Percentiles rank a stretch among this genome's conserved stretches.
Conservation (phyloP, 2,113 vertebrate species). For the Gavialis gangeticus region DNA sequence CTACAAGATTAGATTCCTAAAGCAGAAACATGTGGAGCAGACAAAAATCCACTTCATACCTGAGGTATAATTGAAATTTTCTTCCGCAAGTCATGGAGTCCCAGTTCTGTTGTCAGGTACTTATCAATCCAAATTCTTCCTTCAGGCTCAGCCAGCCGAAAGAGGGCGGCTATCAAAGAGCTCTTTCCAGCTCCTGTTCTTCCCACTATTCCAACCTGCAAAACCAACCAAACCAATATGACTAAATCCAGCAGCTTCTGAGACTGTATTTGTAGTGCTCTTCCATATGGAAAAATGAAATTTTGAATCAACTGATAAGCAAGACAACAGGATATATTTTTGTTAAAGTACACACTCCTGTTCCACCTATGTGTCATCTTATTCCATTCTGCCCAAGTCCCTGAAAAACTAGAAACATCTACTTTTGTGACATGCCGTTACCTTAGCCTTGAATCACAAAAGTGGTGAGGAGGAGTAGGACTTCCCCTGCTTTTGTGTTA, state of each 20-base stretch:
- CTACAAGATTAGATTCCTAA: background rate
- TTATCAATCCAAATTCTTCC: conserved; percentile 94
- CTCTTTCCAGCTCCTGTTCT: conserved; percentile 96
- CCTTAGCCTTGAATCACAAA: too few species aligned
- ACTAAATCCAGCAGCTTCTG: conserved; percentile 17
- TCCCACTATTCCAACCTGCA: conserved; percentile 93
- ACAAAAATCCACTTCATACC: conserved; percentile 74
- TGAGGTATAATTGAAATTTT: conserved; percentile 99
- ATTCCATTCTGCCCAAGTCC: too few species aligned
- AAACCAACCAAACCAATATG: background rate
- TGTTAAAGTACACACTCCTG: background rate
- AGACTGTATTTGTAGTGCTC: background rate
- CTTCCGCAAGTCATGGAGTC: conserved; percentile 92
- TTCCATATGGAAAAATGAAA: background rate
- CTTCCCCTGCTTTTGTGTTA: too few species aligned
- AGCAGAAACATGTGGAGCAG: background rate
- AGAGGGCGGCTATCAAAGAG: conserved; percentile 93
- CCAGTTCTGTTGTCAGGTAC: conserved; percentile 89
- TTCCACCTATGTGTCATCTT: too few species aligned
- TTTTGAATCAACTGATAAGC: background rate
- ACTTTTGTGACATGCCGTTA: too few species aligned
- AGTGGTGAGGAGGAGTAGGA: too few species aligned
- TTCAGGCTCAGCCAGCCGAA: conserved; percentile 92
- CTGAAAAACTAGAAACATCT: too few species aligned
- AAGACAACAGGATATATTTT: background rate